Percentiles rank a stretch among this genome's conserved stretches.
phyloP scores from a whole-genome alignment of 2,113 vertebrate species.

The Tachuris rubrigastra region DNA sequence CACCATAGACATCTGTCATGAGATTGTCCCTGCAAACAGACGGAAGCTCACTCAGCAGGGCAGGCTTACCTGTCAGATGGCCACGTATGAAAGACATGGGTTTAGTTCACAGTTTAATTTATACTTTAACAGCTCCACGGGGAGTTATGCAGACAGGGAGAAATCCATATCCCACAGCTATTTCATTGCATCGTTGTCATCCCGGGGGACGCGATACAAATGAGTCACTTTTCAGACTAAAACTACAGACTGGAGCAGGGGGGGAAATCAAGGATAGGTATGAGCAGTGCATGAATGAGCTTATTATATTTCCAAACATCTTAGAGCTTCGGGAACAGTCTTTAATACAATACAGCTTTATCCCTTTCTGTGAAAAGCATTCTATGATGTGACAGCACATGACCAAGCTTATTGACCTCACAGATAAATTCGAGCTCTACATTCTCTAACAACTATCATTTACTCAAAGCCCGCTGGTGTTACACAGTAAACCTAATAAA shows the following conservation, averaged over 20 bases:
- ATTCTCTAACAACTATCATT: not conserved
- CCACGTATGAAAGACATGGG: rapidly evolving
- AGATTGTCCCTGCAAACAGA: slow-evolving; percentile 81
- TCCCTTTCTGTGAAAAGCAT: not conserved
- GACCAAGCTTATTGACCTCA: not conserved
- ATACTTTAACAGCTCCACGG: rapidly evolving
- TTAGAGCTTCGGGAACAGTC: not conserved
- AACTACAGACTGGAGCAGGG: rapidly evolving
- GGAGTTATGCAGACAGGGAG: not conserved
- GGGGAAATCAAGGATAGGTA: not conserved
- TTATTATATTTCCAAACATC: not conserved
- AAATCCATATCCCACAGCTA: not conserved
- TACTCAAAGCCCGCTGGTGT: not conserved
- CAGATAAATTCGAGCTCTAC: not conserved
- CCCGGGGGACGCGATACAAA: not conserved
- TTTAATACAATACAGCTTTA: not conserved
- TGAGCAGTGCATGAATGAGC: not conserved
- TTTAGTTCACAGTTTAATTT: not conserved
- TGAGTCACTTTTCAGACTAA: not conserved
- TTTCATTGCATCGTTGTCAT: not conserved
- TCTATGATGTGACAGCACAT: not conserved
- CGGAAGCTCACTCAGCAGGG: not conserved
- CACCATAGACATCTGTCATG: slow-evolving; percentile 89
- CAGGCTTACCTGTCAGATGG: rapidly evolving
- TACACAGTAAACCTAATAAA: not conserved